Evolutionary conservation across 1,140 invertebrate genomes (phyloP), one percentile per base, ranked within the genome.

Genomic region (Micrasema longulum): DNA sequence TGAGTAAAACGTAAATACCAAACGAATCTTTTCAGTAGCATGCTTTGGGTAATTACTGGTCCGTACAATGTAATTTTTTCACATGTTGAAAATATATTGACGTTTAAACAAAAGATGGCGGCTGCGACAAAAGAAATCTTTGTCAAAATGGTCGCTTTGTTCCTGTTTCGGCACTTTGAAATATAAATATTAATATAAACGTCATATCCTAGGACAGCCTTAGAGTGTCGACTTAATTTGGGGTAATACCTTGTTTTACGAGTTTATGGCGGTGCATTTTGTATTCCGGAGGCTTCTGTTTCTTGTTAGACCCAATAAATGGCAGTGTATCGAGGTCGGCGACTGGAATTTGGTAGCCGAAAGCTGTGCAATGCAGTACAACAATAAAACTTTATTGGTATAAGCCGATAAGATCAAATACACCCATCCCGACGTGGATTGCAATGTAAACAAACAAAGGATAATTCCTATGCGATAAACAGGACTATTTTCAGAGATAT

Each of bases 41-140:
- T 53, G 50, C 22, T 14, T 53, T 2, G 50, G 50, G 23, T 53
- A 53, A 53, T 53, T 38, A 60, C 35, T 23, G 55, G 36, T 1
- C n/a, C 2, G 18, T n/a, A 36, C 22, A 38, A 60, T 38, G 55
- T 3, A 31, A 7, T 16, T 38, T 16, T 5, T 1, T 23, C 50
- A 26, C 50, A 14, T 31, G 3, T 20, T 35, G 18, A 60, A 41
- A 38, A 60, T 41, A 60, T 60, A 41, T 60, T 60, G 55, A 38
- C 55, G 36, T 41, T 41, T 60, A 41, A 41, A 60, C 55, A 60
- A 60, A 55, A 60, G 36, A 9, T 38, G 55, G 35, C 55, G 55
- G 55, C 36, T 41, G 14, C 6, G 36, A 41, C 55, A 60, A 60
- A 43, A 20, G 55, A 60, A 22, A 22, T 26, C 55, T 60, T 60